phyloP scores from a whole-genome alignment of 2,888 invertebrate species.

The Lydus trimaculatus region DNA sequence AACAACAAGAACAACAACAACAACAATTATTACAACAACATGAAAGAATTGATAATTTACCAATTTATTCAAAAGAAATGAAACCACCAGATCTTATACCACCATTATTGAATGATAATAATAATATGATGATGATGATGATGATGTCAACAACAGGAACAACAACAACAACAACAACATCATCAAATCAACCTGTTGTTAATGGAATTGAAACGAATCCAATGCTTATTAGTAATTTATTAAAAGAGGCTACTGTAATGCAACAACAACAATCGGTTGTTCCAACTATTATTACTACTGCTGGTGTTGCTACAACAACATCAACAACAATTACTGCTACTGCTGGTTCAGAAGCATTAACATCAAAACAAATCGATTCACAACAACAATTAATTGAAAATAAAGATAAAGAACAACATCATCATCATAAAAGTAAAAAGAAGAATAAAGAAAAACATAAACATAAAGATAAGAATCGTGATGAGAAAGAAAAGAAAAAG shows the following conservation, averaged over 20 bases:
- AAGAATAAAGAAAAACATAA: conserved; percentile 82
- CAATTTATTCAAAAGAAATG: conserved; percentile 56
- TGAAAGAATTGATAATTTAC: conserved; percentile 27
- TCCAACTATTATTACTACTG: conserved; percentile 29
- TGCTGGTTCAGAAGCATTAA: conserved; percentile 9
- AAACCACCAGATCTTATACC: conserved; percentile 60
- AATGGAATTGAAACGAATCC: conserved; percentile 79
- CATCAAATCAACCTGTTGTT: conserved; percentile 53
- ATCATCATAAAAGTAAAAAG: conserved; percentile 63
- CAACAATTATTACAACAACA: too few relatives aligned
- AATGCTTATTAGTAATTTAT: conserved; percentile 72
- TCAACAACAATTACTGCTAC: conserved; percentile 14
- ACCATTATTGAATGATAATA: conserved; percentile 49
- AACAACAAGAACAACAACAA: too few relatives aligned
- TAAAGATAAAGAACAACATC: conserved; percentile 52
- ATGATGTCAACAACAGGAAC: not conserved
- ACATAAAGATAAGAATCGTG: conserved; percentile 73
- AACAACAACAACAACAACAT: not conserved
- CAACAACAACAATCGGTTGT: conserved; percentile 16
- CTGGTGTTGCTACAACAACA: conserved; percentile 24
- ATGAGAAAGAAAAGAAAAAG: conserved; percentile 75
- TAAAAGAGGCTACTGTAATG: conserved; percentile 65
- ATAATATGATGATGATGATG: conserved; percentile 8
- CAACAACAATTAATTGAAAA: conserved; percentile 48
- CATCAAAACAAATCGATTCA: conserved; percentile 28